Base-by-base conservation (phyloP, 2,797 vertebrate species). In the Pelodytes ibericus region DNA sequence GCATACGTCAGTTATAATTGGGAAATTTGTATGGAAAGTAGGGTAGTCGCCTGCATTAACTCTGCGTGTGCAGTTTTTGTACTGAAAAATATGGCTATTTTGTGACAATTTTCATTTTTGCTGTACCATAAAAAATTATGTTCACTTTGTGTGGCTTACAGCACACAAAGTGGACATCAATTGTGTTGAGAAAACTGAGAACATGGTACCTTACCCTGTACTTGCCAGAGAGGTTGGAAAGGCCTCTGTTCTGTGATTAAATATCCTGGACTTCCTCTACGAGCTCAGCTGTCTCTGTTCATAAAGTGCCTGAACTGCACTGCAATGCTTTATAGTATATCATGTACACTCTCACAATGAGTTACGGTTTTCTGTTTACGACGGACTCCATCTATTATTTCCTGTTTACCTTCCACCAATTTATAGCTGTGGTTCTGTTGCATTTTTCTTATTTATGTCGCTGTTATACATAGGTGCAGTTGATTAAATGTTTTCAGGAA, bases 391-490 rank as follows among this genome's bases (percentile, higher is more conserved):
- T 79, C 44, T 73, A 79, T 79, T 79, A 73, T 69, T 73, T 79
- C 58, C 63, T 68, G 76, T 79, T 79, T 79, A 73, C 76, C 62
- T 79, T 73, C 57, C 41, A 57, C 71, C 76, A 73, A 72, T 73
- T 79, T 79, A 79, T 63, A 69, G 64, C 64, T 63, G 16, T 16
- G 58, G 26, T 72, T 56, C 44, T 63, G 64, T 69, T 79, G 47
- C 57, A 79, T 73, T 73, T 39, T 26, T 71, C 53, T 79, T 79
- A 79, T 79, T 79, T 79, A 79, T 79, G 76, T 63, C 47, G 33
- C 27, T 56, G 70, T 49, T 61, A 31, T 62, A 69, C 63, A 68
- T 63, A 67, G 71, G 76, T 73, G 33, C 47, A 44, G 63, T 20
- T 69, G 71, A 72, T 72, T 25, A 78, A 78, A 78, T 51, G 56